These are phyloP conservation scores for Drosophila neutralis DNA, from an alignment of 2,888 invertebrate genomes.

Conservation along the genomic window DNA sequence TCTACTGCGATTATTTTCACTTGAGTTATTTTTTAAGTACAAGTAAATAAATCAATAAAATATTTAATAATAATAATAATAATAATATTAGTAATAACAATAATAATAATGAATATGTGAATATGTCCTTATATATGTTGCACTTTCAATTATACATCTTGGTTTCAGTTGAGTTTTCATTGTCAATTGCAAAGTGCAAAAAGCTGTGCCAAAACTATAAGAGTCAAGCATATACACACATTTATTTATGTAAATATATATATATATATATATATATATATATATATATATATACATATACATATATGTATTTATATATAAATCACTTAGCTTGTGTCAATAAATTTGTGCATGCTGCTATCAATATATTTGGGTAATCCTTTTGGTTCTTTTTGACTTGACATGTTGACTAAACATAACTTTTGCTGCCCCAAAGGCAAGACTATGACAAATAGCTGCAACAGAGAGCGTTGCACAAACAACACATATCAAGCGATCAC, in stretches of 20 bases:
- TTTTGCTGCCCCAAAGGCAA: slow-evolving; percentile 38
- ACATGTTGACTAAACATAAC: slow-evolving; percentile 49
- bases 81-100: not conserved
- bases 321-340: slow-evolving; percentile 18
- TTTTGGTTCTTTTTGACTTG: slow-evolving; percentile 17
- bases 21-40: not conserved
- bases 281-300: not conserved
- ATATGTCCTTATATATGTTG: not conserved
- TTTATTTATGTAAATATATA: too few relatives aligned
- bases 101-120: not conserved
- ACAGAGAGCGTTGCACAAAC: slow-evolving; percentile 20
- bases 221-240: not conserved
- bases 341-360: not conserved
- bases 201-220: not conserved
- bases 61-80: not conserved
- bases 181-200: not conserved
- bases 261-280: too few relatives aligned
- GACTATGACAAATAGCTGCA: slow-evolving; percentile 56
- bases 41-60: not conserved
- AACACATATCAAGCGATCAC: slow-evolving; percentile 11
- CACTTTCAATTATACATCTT: not conserved
- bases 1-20: too few relatives aligned
- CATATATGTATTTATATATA: not conserved
- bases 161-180: not conserved
- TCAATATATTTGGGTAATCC: slow-evolving; percentile 29